Conservation (phyloP, 1,140 invertebrate genomes). For the Philotrypesis tridentata region DNA sequence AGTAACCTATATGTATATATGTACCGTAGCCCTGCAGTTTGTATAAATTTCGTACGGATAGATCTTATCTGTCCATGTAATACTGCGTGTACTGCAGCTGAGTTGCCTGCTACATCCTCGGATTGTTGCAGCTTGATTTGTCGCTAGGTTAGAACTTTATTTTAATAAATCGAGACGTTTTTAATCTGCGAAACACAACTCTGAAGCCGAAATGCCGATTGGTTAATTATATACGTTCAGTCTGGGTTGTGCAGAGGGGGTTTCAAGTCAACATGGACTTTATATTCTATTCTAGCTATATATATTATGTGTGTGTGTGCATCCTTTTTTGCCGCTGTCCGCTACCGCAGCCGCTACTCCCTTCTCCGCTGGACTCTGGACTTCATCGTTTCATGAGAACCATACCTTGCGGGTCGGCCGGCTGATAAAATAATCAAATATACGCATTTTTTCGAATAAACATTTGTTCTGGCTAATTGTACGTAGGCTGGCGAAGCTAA, state of each 20-base stretch:
- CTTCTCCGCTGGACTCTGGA: too few relatives aligned
- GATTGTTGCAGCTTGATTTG: background rate
- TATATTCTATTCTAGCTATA: too few relatives aligned
- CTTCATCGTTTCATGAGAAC: background rate
- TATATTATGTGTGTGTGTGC: too few relatives aligned
- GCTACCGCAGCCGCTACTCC: too few relatives aligned
- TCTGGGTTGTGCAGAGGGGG: too few relatives aligned
- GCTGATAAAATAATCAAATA: background rate
- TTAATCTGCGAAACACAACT: background rate
- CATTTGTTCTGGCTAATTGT: too few relatives aligned
- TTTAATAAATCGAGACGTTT: background rate
- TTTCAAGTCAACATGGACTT: too few relatives aligned
- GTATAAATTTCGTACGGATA: background rate
- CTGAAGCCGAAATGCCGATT: background rate
- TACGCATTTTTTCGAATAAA: too few relatives aligned
- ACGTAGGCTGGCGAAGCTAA: too few relatives aligned
- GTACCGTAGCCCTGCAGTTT: background rate
- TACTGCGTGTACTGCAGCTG: background rate
- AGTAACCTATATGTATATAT: background rate
- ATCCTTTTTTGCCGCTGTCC: too few relatives aligned
- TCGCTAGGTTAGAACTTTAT: background rate
- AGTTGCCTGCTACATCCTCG: background rate
- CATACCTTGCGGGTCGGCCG: background rate
- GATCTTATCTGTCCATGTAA: background rate
- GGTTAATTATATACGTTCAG: background rate